Evolutionary conservation across 2,888 invertebrate genomes (phyloP).

Genomic region (Amblyjoppa fuscipennis): DNA sequence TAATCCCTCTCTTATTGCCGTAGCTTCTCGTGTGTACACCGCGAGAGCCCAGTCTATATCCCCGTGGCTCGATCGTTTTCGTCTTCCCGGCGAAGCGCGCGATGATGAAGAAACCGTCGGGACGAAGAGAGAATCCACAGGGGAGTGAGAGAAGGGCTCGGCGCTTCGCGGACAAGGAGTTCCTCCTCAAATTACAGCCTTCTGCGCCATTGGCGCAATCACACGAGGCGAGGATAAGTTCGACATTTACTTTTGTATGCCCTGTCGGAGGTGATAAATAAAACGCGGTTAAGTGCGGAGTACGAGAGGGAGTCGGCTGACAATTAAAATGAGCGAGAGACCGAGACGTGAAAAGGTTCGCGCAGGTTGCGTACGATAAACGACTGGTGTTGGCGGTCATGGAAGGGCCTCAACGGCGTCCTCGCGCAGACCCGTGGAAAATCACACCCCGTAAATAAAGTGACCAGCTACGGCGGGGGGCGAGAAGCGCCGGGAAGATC

Average conservation of each 20-base stretch:
- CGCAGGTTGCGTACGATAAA: constrained; percentile 42
- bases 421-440: constrained; percentile 61
- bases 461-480: constrained; percentile 71
- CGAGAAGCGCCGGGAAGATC: constrained; percentile 64
- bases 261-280: constrained; percentile 12
- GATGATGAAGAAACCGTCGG: constrained; percentile 55
- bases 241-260: background rate
- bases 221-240: background rate
- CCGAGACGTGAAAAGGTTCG: constrained; percentile 25
- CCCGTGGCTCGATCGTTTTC: constrained; percentile 16
- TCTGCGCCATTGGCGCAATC: constrained; percentile 12
- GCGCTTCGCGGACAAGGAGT: constrained; percentile 46
- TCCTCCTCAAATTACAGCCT: constrained; percentile 33
- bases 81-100: constrained; percentile 9
- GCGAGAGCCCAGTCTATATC: background rate
- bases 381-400: constrained; percentile 34
- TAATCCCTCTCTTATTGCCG: constrained; percentile 82
- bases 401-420: constrained; percentile 18
- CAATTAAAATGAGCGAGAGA: constrained; percentile 42
- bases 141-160: background rate
- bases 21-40: constrained; percentile 19
- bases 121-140: constrained; percentile 8
- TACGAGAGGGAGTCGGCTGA: constrained; percentile 3
- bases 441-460: constrained; percentile 80
- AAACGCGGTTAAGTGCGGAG: constrained; percentile 29